Evolutionary conservation across 2,113 vertebrate genomes (phyloP).

Genomic region (Dascyllus trimaculatus): DNA sequence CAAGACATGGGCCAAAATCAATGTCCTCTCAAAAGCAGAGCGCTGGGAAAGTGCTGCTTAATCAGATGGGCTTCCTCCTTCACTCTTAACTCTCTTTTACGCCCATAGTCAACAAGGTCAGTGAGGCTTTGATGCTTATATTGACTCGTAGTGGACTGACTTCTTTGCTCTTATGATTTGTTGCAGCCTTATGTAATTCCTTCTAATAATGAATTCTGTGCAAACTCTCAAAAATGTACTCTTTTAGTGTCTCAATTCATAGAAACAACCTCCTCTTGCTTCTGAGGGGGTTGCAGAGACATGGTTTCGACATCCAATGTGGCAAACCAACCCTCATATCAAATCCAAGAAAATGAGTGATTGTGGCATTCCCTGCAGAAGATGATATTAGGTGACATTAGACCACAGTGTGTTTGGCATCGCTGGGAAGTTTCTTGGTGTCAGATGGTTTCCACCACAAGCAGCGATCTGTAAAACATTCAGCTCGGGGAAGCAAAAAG

Average conservation of each 20-base stretch:
- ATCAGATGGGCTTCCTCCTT: conserved; percentile 72
- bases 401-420: conserved; percentile 14
- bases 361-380: conserved; percentile 19
- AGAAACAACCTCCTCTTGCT: conserved; percentile 20
- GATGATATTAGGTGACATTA: conserved; percentile 22
- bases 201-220: not conserved
- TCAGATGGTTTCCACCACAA: conserved; percentile 33
- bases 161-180: conserved; percentile 8
- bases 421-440: conserved; percentile 17
- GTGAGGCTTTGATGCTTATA: conserved; percentile 48
- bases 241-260: conserved; percentile 1
- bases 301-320: conserved; percentile 8
- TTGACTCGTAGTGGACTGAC: conserved; percentile 1
- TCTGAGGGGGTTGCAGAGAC: not conserved
- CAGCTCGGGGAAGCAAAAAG: conserved; percentile 19
- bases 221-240: not conserved
- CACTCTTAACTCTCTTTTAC: conserved; percentile 41
- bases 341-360: conserved; percentile 20
- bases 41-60: conserved; percentile 68
- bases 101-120: conserved; percentile 28
- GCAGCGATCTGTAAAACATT: conserved; percentile 16
- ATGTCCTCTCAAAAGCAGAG: conserved; percentile 66
- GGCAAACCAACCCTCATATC: conserved; percentile 26
- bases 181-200: not conserved
- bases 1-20: conserved; percentile 74